These are phyloP conservation scores for Drosophila kanekoi DNA, from an alignment of 2,888 invertebrate genomes.

Conservation along the genomic window DNA sequence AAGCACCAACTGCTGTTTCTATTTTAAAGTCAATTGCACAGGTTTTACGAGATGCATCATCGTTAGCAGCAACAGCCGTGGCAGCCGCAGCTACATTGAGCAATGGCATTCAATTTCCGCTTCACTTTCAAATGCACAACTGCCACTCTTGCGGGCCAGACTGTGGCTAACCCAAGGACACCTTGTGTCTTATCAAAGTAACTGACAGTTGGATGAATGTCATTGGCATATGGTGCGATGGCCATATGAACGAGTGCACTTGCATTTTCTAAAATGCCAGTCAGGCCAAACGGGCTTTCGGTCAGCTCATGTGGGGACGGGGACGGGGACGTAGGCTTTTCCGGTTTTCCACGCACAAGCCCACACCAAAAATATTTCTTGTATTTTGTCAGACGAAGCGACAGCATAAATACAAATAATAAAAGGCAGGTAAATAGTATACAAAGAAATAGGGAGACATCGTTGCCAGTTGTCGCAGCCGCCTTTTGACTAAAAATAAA, in stretches of 20 bases:
- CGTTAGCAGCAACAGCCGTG: not conserved
- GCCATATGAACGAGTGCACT: slow-evolving; percentile 49
- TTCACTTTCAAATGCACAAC: slow-evolving; percentile 46
- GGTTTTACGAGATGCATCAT: not conserved
- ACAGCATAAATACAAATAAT: slow-evolving; percentile 25
- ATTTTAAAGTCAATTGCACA: slow-evolving; percentile 1
- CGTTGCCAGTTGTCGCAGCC: slow-evolving; percentile 33
- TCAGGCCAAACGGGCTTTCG: slow-evolving; percentile 17
- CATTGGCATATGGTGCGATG: slow-evolving; percentile 56
- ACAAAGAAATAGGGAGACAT: slow-evolving; percentile 11
- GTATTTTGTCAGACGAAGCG: slow-evolving; percentile 46
- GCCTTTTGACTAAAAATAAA: slow-evolving; percentile 62
- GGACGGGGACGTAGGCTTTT: slow-evolving; percentile 64
- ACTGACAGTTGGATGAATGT: slow-evolving; percentile 58
- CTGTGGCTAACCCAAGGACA: slow-evolving; percentile 57
- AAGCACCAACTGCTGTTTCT: no score
- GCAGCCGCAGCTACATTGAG: not conserved
- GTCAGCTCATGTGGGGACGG: slow-evolving; percentile 31
- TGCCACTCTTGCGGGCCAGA: slow-evolving; percentile 30
- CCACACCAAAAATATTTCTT: slow-evolving; percentile 54
- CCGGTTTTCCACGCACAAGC: slow-evolving; percentile 72
- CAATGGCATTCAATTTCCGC: slow-evolving; percentile 30
- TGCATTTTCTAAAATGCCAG: slow-evolving; percentile 60
- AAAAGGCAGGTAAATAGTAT: slow-evolving; percentile 8
- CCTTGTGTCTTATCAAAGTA: slow-evolving; percentile 58